Percentiles rank a stretch among this genome's conserved stretches.
phyloP scores from a whole-genome alignment of 1,140 invertebrate genomes.

The Dinothrombium tinctorium region DNA sequence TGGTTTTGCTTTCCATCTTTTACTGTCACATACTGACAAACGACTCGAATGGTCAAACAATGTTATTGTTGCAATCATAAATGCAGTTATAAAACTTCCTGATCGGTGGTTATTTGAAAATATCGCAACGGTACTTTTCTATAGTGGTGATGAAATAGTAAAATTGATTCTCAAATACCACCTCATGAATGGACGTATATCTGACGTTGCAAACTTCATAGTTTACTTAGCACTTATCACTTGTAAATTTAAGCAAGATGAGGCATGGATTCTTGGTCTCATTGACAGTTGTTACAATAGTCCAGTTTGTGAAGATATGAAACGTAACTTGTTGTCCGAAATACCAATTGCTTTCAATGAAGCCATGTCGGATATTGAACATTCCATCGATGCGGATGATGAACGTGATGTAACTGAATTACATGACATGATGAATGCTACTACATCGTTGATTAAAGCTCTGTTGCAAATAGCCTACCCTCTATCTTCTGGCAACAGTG shows the following conservation, averaged over 20 bases:
- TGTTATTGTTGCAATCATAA: background rate
- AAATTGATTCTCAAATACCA: background rate
- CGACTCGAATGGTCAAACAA: background rate
- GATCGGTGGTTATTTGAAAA: no score
- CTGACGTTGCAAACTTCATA: background rate
- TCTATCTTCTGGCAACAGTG: no score
- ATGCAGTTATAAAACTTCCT: no score
- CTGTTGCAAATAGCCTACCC: no score
- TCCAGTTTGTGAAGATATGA: background rate
- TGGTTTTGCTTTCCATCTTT: background rate
- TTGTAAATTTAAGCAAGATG: background rate
- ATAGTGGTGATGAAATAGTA: background rate
- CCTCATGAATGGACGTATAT: background rate
- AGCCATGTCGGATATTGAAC: background rate
- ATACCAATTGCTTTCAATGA: conserved; percentile 2
- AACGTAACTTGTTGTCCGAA: background rate
- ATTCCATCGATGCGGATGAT: background rate
- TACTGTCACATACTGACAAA: background rate
- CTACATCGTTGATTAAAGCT: background rate
- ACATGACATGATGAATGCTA: background rate
- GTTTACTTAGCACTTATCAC: background rate
- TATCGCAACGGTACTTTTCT: no score
- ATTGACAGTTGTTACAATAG: no score
- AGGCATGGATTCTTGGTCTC: background rate
- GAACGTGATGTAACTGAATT: conserved; percentile 1